These are phyloP conservation scores for Phalera bucephala DNA, from an alignment of 2,888 invertebrate species.

Conservation along the genomic window DNA sequence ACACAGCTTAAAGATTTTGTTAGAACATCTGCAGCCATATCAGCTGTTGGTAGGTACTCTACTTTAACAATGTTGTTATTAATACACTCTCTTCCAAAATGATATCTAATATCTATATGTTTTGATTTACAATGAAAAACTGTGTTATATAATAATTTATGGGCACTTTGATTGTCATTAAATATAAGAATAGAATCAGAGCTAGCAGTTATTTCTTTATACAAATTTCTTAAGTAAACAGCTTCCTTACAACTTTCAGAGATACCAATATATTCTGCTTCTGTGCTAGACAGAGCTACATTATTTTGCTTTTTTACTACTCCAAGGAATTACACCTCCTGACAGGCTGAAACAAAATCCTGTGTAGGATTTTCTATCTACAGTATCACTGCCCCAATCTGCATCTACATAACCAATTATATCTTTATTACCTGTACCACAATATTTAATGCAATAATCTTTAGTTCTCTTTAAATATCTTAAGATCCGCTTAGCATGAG, in stretches of 20 bases:
- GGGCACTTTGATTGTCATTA: too few species aligned
- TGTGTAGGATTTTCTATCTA: slow-evolving; percentile 19
- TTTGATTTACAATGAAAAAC: too few species aligned
- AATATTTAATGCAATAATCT: slow-evolving; percentile 19
- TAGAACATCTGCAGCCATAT: slow-evolving; percentile 6
- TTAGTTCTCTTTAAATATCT: slow-evolving; percentile 14
- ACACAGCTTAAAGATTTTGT: slow-evolving; percentile 1
- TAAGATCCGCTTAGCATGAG: slow-evolving; percentile 15
- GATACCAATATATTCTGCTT: slow-evolving; percentile 11
- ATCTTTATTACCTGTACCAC: slow-evolving; percentile 7
- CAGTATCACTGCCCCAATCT: slow-evolving; percentile 16
- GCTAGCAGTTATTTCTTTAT: too few species aligned
- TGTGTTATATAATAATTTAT: too few species aligned
- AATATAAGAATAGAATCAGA: too few species aligned
- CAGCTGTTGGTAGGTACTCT: slow-evolving; percentile 3
- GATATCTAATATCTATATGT: slow-evolving; percentile 6
- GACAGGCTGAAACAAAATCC: slow-evolving; percentile 19
- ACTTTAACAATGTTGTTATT: not conserved
- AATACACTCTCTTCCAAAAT: slow-evolving; percentile 3
- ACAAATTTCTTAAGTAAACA: too few species aligned
- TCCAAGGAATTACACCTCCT: slow-evolving; percentile 16
- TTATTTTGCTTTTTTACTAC: slow-evolving; percentile 18
- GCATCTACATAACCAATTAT: slow-evolving; percentile 22
- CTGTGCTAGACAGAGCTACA: too few species aligned
- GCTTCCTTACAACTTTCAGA: not conserved